Percentiles rank a stretch among this genome's conserved stretches.
These are phyloP conservation scores for Clunio marinus DNA, from an alignment of 2,888 invertebrate species.

Conservation along the genomic window DNA sequence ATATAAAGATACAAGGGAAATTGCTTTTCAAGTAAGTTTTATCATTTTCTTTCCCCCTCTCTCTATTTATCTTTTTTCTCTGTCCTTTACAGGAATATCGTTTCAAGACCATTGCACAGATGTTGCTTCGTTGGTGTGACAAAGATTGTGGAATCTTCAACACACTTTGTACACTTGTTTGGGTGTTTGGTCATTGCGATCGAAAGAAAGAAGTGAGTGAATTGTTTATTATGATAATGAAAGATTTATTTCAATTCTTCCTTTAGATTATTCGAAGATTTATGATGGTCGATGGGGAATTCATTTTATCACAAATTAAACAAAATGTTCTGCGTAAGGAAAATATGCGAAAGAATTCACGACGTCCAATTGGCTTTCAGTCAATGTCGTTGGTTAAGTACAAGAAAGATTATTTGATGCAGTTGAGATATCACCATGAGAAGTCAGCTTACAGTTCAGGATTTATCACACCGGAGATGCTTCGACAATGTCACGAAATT, in stretches of 20 bases:
- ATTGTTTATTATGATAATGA: background rate
- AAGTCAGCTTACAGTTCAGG: slow-evolving; percentile 6
- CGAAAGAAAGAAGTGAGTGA: slow-evolving; percentile 46
- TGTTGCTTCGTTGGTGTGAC: slow-evolving; percentile 64
- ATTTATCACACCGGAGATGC: slow-evolving; percentile 30
- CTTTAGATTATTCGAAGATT: slow-evolving; percentile 49
- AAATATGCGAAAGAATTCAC: slow-evolving; percentile 50
- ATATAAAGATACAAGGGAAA: slow-evolving; percentile 57
- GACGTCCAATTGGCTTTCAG: slow-evolving; percentile 41
- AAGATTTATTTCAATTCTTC: background rate
- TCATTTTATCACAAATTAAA: slow-evolving; percentile 49
- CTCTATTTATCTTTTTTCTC: slow-evolving; percentile 22
- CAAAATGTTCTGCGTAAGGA: slow-evolving; percentile 51
- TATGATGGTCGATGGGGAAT: slow-evolving; percentile 47
- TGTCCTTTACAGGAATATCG: slow-evolving; percentile 54
- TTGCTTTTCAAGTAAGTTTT: slow-evolving; percentile 58
- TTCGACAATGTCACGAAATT: slow-evolving; percentile 12
- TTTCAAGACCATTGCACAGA: slow-evolving; percentile 59
- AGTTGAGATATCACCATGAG: background rate
- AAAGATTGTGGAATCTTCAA: slow-evolving; percentile 63
- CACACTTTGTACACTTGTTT: slow-evolving; percentile 61
- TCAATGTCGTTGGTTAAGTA: slow-evolving; percentile 31
- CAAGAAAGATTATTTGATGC: slow-evolving; percentile 30
- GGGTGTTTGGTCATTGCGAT: slow-evolving; percentile 57
- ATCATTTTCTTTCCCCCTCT: background rate